Evolutionary conservation across 2,797 vertebrate species (phyloP).

Genomic region (Typhlichthys eigenmanni): DNA sequence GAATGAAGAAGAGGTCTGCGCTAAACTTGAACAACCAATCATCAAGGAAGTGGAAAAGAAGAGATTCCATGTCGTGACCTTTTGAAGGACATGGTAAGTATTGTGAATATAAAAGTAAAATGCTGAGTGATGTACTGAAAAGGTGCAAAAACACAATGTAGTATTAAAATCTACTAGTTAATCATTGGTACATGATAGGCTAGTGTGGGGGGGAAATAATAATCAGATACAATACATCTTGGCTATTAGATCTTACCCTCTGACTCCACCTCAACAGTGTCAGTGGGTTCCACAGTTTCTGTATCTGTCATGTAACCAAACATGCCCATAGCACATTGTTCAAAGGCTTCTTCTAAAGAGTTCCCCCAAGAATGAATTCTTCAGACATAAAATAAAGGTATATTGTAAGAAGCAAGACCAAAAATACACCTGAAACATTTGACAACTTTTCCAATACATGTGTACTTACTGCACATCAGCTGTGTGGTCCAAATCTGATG

Average conservation of each 20-base stretch:
- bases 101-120: neutral
- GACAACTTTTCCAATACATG: neutral
- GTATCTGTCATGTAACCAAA: constrained; percentile 98
- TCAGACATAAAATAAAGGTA: neutral
- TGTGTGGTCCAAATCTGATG: constrained; percentile 94
- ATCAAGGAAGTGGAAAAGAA: constrained; percentile 93
- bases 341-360: constrained; percentile 91
- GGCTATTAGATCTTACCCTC: constrained; percentile 77
- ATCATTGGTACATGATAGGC: neutral
- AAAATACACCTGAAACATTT: neutral
- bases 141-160: neutral
- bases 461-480: constrained; percentile 97
- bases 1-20: constrained; percentile 91
- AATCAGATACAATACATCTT: neutral
- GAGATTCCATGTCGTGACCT: constrained; percentile 92
- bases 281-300: constrained; percentile 89
- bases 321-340: constrained; percentile 97
- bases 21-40: constrained; percentile 98
- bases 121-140: neutral
- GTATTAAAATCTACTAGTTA: neutral
- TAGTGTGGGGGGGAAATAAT: too few species aligned
- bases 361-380: constrained; percentile 97
- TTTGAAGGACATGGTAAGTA: constrained; percentile 16
- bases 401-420: neutral
- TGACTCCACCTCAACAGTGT: constrained; percentile 86